A percentile compares a stretch with the other conserved stretches of the same genome.
Conservation (phyloP, 2,797 vertebrate genomes). For the Emys orbicularis region DNA sequence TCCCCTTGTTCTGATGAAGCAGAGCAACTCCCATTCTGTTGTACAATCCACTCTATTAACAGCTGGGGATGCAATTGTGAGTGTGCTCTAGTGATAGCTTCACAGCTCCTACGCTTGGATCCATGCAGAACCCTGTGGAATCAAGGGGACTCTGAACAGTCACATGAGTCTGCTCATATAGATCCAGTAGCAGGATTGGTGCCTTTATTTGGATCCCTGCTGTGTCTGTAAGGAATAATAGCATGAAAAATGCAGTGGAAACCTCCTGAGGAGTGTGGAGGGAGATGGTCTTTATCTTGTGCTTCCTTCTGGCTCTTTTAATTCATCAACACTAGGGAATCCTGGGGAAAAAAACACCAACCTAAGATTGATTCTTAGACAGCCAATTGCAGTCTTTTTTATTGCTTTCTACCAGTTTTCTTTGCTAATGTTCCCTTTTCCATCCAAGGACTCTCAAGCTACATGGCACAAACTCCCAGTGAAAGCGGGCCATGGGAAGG, state of each 20-base stretch:
- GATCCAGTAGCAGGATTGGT: neutral
- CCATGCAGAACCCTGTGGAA: too few species aligned
- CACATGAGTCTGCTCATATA: neutral
- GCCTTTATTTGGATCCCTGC: neutral
- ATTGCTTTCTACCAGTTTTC: neutral
- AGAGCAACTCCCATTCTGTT: neutral
- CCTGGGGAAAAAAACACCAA: neutral
- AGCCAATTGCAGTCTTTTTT: neutral
- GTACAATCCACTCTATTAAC: neutral
- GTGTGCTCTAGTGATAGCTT: neutral
- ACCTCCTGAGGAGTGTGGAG: neutral
- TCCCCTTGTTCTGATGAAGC: neutral
- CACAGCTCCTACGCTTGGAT: neutral
- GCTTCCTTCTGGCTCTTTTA: neutral
- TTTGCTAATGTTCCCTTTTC: neutral
- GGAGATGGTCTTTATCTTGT: neutral
- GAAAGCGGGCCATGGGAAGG: neutral
- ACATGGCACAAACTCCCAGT: neutral
- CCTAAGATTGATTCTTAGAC: neutral
- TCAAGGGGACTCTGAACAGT: neutral
- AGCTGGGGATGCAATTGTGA: neutral
- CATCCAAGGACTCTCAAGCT: neutral
- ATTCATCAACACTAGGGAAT: neutral
- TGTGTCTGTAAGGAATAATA: neutral
- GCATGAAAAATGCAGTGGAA: neutral